Conservation (phyloP, 2,797 vertebrate genomes). For the Carcharodon carcharias region DNA sequence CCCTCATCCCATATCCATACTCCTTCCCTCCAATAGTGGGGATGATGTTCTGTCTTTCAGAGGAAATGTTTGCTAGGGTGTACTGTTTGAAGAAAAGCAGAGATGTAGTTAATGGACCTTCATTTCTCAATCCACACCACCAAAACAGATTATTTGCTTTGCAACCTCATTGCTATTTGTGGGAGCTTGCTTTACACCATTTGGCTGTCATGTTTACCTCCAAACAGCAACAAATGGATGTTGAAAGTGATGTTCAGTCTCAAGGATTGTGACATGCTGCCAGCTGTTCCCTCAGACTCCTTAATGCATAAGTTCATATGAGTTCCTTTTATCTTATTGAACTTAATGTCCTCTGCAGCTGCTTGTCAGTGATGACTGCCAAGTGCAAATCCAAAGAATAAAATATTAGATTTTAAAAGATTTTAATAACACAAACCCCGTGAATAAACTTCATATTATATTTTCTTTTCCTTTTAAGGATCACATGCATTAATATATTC, state of each 20-base stretch:
- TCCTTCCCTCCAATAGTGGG: background rate
- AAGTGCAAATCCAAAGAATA: background rate
- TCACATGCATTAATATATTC: background rate
- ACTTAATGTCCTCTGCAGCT: background rate
- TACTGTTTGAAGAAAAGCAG: background rate
- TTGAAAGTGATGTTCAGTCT: background rate
- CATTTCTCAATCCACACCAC: background rate
- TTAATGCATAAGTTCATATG: background rate
- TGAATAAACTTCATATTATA: background rate
- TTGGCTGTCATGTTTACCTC: background rate
- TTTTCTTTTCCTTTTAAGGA: background rate
- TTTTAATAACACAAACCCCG: background rate
- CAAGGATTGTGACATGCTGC: background rate
- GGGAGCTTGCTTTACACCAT: background rate
- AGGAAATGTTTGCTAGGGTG: background rate
- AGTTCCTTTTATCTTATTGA: background rate
- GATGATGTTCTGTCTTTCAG: background rate
- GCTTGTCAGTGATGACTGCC: background rate
- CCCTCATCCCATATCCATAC: background rate
- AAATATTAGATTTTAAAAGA: background rate
- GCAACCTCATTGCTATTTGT: background rate
- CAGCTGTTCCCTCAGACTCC: background rate
- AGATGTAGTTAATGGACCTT: background rate
- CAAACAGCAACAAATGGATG: background rate
- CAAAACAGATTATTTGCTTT: background rate